These are phyloP conservation scores for Oenanthe oenanthe DNA, from an alignment of 2,113 vertebrate genomes.

Conservation along the genomic window DNA sequence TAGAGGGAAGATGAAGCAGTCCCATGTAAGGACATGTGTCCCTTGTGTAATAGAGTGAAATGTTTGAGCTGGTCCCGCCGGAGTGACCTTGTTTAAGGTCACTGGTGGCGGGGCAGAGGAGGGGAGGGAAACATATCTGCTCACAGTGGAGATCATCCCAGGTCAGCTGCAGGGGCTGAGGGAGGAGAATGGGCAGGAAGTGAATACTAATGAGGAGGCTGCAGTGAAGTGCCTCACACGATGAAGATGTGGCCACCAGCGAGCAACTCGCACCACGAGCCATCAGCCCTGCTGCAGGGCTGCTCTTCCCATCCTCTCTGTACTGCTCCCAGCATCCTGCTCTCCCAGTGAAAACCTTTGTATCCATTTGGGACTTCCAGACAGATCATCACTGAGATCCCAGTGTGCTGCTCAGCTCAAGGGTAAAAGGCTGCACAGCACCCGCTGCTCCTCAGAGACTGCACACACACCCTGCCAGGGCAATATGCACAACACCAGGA, in stretches of 20 bases:
- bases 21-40: neutral
- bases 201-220: neutral
- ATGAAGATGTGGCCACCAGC: neutral
- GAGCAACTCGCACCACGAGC: fast-evolving
- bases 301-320: neutral
- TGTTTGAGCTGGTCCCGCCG: fast-evolving
- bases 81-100: neutral
- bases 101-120: neutral
- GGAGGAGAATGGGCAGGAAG: neutral
- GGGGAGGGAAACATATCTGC: neutral
- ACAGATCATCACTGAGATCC: neutral
- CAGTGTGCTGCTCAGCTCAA: fast-evolving
- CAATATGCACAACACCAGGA: neutral
- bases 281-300: neutral
- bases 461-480: neutral
- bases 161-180: neutral
- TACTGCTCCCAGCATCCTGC: neutral
- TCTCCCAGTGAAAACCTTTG: neutral
- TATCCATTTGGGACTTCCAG: neutral
- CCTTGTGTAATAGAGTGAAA: neutral
- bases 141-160: neutral
- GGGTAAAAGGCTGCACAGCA: neutral
- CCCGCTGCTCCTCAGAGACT: neutral
- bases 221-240: neutral
- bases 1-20: neutral